Base-by-base conservation (phyloP, 2,113 vertebrate genomes). In the Rhizomys pruinosus region DNA sequence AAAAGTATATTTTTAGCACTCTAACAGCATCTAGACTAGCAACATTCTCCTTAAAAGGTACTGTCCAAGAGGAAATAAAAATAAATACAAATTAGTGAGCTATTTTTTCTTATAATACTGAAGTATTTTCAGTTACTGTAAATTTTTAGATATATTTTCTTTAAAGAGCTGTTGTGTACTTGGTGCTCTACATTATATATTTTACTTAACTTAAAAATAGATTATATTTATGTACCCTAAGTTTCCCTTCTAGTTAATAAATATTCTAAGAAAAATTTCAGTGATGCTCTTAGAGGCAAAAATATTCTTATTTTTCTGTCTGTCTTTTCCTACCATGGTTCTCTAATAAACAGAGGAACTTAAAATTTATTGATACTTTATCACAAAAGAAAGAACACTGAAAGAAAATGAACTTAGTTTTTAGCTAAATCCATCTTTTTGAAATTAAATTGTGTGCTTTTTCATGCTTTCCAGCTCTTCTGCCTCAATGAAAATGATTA, bases 201-300 rank as follows among this genome's bases (percentile, higher is more conserved):
- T 71, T 63, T 64, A 55, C 44, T 82, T 57, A 77, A 77, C 55
- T 76, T 89, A 82, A 66, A 87, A 37, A 37, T 61, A 87, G 37
- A 39, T n/a, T 93, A 64, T 63, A 81, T 42, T 91, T 84, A 89
- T 34, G 7, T 81, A 71, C 72, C 44, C 64, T 37, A 37, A 19
- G 63, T 7, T 86, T 90, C 82, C 57, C 57, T 93, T 93, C 77
- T 74, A 73, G 68, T 79, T 92, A 80, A n/a, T 85, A 81, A 93
- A 69, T 19, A 73, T 72, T 90, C 23, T 27, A 81, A 95, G 17
- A 76, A 9, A 68, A 84, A 88, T 63, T 7, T 52, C 47, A 52
- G 11, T 52, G 11, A 52, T 52, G 47, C 11, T 81, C 37, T 64
- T 25, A 7, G 22, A 57, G 42, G 29, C 23, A 74, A 22, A 47